phyloP scores from a whole-genome alignment of 2,113 vertebrate species.

The Oryzias javanicus region DNA sequence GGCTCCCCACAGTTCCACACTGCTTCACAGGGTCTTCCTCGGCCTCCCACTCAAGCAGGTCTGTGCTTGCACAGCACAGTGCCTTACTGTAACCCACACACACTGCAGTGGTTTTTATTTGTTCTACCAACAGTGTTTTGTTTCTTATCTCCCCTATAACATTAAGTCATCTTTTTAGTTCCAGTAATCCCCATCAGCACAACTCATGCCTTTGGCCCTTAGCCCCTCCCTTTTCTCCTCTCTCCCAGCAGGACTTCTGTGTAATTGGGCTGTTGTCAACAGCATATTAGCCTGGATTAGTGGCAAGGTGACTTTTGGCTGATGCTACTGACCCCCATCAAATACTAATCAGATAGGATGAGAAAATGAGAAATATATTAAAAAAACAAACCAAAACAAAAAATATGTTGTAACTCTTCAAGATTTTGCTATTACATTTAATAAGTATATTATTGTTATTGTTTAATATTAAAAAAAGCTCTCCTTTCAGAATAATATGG shows the following conservation, averaged over 20 bases:
- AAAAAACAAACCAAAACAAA: background rate
- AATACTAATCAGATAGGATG: slow-evolving; percentile 22
- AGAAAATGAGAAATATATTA: slow-evolving; percentile 2
- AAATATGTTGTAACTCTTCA: too few species aligned
- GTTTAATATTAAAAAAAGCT: too few species aligned
- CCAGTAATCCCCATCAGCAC: background rate
- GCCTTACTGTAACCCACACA: slow-evolving; percentile 32
- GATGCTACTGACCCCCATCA: slow-evolving; percentile 47
- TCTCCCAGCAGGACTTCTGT: slow-evolving; percentile 63
- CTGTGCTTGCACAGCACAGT: slow-evolving; percentile 45
- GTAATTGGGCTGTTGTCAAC: slow-evolving; percentile 79
- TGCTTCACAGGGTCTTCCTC: slow-evolving; percentile 59
- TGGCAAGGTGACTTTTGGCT: slow-evolving; percentile 60
- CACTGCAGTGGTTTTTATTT: slow-evolving; percentile 17
- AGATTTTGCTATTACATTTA: too few species aligned
- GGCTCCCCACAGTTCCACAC: slow-evolving; percentile 71
- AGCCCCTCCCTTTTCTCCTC: slow-evolving; percentile 23
- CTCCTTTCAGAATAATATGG: too few species aligned
- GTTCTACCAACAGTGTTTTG: background rate
- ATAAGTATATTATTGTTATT: too few species aligned
- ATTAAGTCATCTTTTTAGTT: slow-evolving; percentile 1
- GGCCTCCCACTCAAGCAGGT: slow-evolving; percentile 56
- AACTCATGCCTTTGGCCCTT: slow-evolving; percentile 7
- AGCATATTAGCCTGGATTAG: slow-evolving; percentile 77
- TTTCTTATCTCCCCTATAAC: background rate